Percentiles rank a stretch among this genome's conserved stretches.
Conservation (phyloP, 2,113 vertebrate genomes). For the Lophotis ruficrista region DNA sequence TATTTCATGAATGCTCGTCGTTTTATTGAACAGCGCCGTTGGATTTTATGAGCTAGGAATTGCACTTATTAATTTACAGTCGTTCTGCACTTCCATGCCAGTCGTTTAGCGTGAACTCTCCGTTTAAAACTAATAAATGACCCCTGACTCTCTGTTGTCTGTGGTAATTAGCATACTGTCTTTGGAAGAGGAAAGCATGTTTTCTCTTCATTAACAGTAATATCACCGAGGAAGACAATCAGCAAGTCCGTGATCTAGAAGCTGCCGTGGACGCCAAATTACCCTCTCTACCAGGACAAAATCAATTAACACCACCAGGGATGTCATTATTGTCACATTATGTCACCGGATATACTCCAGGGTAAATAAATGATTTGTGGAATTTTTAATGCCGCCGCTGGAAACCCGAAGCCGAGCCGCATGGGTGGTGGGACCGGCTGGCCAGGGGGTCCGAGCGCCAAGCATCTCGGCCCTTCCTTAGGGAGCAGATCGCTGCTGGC, state of each 20-base stretch:
- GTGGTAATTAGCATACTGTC: slow-evolving; percentile 77
- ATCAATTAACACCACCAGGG: slow-evolving; percentile 88
- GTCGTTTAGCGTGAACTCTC: slow-evolving; percentile 68
- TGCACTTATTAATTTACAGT: slow-evolving; percentile 71
- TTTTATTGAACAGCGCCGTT: slow-evolving; percentile 56
- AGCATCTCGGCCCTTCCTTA: not conserved
- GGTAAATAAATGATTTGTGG: slow-evolving; percentile 84
- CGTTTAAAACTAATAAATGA: slow-evolving; percentile 78
- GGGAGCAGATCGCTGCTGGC: not conserved
- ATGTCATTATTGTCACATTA: slow-evolving; percentile 88
- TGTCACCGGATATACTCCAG: slow-evolving; percentile 83
- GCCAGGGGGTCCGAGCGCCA: not conserved
- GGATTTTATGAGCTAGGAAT: slow-evolving; percentile 73
- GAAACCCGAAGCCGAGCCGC: not conserved
- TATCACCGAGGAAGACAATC: slow-evolving; percentile 80
- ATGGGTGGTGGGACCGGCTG: not conserved
- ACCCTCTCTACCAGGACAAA: slow-evolving; percentile 82
- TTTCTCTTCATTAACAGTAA: slow-evolving; percentile 86
- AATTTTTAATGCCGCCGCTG: slow-evolving; percentile 69
- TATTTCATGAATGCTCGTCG: slow-evolving; percentile 62
- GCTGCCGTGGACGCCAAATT: slow-evolving; percentile 79
- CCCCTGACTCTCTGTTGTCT: slow-evolving; percentile 74
- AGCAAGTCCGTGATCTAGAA: slow-evolving; percentile 74
- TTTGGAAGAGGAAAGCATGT: slow-evolving; percentile 79
- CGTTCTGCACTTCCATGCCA: slow-evolving; percentile 66